Conservation (phyloP, 2,888 invertebrate genomes). For the Lumbricus terrestris region DNA sequence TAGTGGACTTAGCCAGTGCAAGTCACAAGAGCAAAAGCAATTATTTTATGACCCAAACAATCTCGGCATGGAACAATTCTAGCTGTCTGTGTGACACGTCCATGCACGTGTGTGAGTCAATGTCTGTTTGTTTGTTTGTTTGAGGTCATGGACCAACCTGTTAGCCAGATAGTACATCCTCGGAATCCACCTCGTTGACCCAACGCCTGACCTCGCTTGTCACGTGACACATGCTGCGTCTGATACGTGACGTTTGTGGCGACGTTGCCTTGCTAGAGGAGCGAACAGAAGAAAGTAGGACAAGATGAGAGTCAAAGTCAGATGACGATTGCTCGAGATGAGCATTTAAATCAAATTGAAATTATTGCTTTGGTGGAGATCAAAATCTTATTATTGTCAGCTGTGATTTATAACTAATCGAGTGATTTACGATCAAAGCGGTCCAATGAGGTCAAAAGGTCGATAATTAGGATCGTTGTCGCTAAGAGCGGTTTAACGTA, state of each 20-base stretch:
- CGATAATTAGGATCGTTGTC: too few relatives aligned
- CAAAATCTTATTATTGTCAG: too few relatives aligned
- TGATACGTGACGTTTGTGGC: conserved; percentile 93
- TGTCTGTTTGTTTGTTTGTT: neutral
- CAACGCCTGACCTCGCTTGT: conserved; percentile 85
- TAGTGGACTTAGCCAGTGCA: too few relatives aligned
- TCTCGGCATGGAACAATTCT: neutral
- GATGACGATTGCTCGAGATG: too few relatives aligned
- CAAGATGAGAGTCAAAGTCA: too few relatives aligned
- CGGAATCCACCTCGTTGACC: conserved; percentile 85
- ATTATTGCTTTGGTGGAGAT: neutral
- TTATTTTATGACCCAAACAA: too few relatives aligned
- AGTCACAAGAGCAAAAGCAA: too few relatives aligned
- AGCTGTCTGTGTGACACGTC: neutral
- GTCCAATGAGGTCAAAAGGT: neutral
- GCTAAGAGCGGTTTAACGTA: too few relatives aligned
- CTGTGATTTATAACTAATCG: neutral
- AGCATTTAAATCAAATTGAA: too few relatives aligned
- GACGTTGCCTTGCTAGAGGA: neutral
- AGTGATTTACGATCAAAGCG: neutral
- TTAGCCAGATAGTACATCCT: conserved; percentile 85
- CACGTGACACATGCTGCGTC: conserved; percentile 89
- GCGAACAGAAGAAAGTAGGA: too few relatives aligned
- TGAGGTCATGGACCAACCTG: conserved; percentile 65
- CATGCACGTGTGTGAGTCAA: neutral